Evolutionary conservation across 2,888 invertebrate species (phyloP), one percentile per base, ranked within the genome.

Genomic region (Netelia fuscicornis): DNA sequence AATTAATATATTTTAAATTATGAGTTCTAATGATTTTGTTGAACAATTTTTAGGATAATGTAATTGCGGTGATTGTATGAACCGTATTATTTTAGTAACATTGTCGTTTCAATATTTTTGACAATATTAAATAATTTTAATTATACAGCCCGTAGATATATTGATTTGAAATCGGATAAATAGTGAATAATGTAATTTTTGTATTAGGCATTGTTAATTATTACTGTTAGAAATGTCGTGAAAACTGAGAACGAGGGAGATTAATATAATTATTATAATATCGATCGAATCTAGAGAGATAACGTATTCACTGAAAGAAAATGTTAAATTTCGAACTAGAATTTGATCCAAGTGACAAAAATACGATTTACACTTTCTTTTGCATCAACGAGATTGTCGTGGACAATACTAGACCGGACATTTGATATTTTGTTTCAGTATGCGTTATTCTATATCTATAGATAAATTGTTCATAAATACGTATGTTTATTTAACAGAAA

Each of bases 401-500:
- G 13, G 8, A 48, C 10, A 48, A 13, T 48, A 48, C 8, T 13
- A 13, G 3, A 13, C 48, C 3, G 48, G 48, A 48, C 0, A 48
- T 48, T 13, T 13, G 48, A 10, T 13, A 48, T 48, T 48, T 48
- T 48, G 2, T 48, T 52, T 23, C 10, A 60, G 23, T 23, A 23
- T 60, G 48, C 60, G 23, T 23, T 9, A 17, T 60, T 20, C 17
- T 20, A 25, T 62, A 62, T 62, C 11, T 62, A n/a, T 62, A 0
- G 2, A 62, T 62, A 62, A 30, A 30, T 67, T 65, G 54, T 37
- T 65, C 8, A 42, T 65, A 37, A n/a, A 76, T 23, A 11, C 11
- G 25, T 30, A 56, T 20, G 23, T 75, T 74, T 62, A 54, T 64
- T 11, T 17, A 37, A 78, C 58, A 58, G 52, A 13, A 78, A 70